phyloP scores from a whole-genome alignment of 2,797 vertebrate species.

The Sebastes dallii region DNA sequence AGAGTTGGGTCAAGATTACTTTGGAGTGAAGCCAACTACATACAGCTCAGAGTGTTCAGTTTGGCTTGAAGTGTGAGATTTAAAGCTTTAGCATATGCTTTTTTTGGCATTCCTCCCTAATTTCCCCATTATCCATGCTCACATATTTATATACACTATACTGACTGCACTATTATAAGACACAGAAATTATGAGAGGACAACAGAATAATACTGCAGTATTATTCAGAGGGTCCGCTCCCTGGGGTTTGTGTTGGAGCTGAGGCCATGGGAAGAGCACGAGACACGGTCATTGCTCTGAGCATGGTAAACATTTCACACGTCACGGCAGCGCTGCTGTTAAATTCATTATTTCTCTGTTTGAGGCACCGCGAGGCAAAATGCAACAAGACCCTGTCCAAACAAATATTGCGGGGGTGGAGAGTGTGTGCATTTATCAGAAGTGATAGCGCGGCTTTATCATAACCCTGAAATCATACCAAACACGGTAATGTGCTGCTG shows the following conservation, averaged over 20 bases:
- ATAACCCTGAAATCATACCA: constrained; percentile 26
- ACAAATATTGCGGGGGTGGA: neutral
- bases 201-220: neutral
- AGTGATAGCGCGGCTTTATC: constrained; percentile 1
- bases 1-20: constrained; percentile 10
- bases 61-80: neutral
- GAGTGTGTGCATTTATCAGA: neutral
- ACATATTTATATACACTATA: neutral
- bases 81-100: neutral
- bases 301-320: constrained; percentile 59
- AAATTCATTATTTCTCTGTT: constrained; percentile 55
- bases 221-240: constrained; percentile 35
- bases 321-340: constrained; percentile 51
- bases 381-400: constrained; percentile 11
- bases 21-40: constrained; percentile 15
- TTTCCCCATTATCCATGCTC: neutral
- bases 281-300: constrained; percentile 53
- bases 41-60: neutral
- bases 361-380: neutral
- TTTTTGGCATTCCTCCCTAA: neutral
- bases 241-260: constrained; percentile 35
- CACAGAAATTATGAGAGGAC: neutral
- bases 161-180: neutral
- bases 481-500: constrained; percentile 21
- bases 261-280: constrained; percentile 70